Evolutionary conservation across 2,797 vertebrate species (phyloP), one percentile per base, ranked within the genome.

Genomic region (Neosilurus mollespiculum): DNA sequence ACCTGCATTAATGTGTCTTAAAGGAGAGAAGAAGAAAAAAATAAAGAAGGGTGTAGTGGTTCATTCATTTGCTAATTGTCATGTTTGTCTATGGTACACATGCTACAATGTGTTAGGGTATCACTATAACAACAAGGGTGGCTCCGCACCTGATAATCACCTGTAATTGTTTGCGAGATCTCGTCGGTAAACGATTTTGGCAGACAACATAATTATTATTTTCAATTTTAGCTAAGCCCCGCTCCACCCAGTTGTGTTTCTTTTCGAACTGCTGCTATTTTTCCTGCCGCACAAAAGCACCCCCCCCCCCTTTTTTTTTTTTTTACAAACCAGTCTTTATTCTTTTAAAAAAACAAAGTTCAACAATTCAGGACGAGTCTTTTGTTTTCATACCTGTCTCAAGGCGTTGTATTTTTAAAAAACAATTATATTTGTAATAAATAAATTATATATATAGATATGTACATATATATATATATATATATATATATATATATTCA

Each of bases 171-270:
- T 78, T 79, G 70, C 64, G 81, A 82, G 81, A 81, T 91, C 86
- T 81, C 70, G 34, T 84, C 87, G 87, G 61, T 90, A 89, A 91
- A 83, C 72, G 73, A 82, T 91, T 87, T 88, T 90, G 87, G 90
- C 91, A 88, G 87, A 87, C 83, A 73, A 53, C 80, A 81, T 89
- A 91, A 91, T 87, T 86, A 92, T 90, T 89, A 90, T 89, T 89
- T 90, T 90, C 81, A 77, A 85, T 89, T 87, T 84, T 82, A 87
- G 80, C 75, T 70, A 75, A 61, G 64, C 64, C 76, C 69, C 0
- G 7, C 91, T 88, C 89, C 89, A 64, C 81, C 89, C 84, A 53
- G 54, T 66, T 89, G 84, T 85, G 82, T 87, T 82, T 24, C 26
- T 89, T 67, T 76, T 80, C 59, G 82, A 81, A 89, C 87, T 88